Evolutionary conservation across 2,797 vertebrate genomes (phyloP).

Genomic region (Adrianichthys oophorus): DNA sequence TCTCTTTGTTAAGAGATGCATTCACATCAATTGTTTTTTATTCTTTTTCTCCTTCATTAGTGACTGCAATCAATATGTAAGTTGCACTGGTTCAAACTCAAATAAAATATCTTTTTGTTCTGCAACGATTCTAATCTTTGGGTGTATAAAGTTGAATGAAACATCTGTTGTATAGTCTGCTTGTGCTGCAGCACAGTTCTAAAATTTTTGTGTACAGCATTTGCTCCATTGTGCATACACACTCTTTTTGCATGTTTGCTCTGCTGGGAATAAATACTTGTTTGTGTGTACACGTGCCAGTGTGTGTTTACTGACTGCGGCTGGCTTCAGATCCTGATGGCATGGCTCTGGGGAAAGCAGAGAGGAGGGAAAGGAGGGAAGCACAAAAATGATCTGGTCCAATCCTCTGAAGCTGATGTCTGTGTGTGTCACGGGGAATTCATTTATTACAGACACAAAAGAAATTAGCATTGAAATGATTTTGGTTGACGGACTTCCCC

Average conservation of each 20-base stretch:
- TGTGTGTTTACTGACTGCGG: constrained; percentile 47
- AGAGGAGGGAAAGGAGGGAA: constrained; percentile 7
- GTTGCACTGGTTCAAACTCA: too few species aligned
- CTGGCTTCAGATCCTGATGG: constrained; percentile 55
- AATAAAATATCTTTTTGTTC: too few species aligned
- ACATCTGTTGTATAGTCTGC: neutral
- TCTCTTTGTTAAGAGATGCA: neutral
- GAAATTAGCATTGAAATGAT: constrained; percentile 79
- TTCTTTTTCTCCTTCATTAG: too few species aligned
- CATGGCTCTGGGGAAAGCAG: constrained; percentile 29
- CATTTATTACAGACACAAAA: constrained; percentile 71
- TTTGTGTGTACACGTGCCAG: constrained; percentile 18
- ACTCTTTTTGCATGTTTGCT: constrained; percentile 48
- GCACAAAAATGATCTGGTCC: constrained; percentile 36
- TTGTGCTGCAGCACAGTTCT: constrained; percentile 15
- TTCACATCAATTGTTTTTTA: neutral
- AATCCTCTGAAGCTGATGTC: constrained; percentile 70
- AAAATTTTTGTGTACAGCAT: constrained; percentile 29
- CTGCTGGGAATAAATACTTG: constrained; percentile 36
- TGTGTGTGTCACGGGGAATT: constrained; percentile 68
- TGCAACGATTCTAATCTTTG: too few species aligned
- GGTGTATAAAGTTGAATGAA: too few species aligned
- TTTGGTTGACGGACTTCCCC: constrained; percentile 62
- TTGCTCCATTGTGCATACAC: constrained; percentile 19
- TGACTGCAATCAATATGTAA: too few species aligned